Base-by-base conservation (phyloP, 2,888 invertebrate species). In the Plebejus anna region DNA sequence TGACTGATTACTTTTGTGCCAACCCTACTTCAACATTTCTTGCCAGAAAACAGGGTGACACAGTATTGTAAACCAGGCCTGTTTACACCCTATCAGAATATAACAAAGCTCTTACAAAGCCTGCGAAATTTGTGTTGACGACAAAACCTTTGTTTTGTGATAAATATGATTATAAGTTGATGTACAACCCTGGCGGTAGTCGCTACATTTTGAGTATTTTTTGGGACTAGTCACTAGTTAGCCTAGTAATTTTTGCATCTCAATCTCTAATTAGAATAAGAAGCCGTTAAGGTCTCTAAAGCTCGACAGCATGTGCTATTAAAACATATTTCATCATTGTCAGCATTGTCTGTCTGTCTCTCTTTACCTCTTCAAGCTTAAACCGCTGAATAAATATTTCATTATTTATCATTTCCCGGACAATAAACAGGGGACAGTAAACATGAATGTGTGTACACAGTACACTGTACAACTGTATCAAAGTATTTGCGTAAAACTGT, bases 121-220 rank as follows among this genome's bases (percentile, higher is more conserved):
- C 42, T 13, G 72, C 13, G 13, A 42, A 72, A 51, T 72, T 71
- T 72, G 72, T 51, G 28, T 72, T 51, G 11, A 51, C 71, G 38
- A 71, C 70, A 4, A 51, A 47, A 47, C 72, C 72, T 72, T 72
- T 72, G 72, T 72, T 72, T 51, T 11, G 28, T 72, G 72, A 72
- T 51, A 51, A 72, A 72, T 72, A 72, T 72, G 28, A 51, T 47
- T 22, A 42, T 72, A 47, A 72, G 71, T n/a, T 42, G 71, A 71
- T 71, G 71, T 42, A 16, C 42, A 71, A n/a, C 42, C 71, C 71
- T 71, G 9, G 5, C 16, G 1, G 22, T 71, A 71, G 71, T 42
- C 22, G 16, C 36, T 42, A 42, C 4, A 22, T 42, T 42, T 55
- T 55, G 3, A 3, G 11, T 16, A 4, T 4, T 55, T 13, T 55